Conservation (phyloP, 2,113 vertebrate species). For the Phycodurus eques region DNA sequence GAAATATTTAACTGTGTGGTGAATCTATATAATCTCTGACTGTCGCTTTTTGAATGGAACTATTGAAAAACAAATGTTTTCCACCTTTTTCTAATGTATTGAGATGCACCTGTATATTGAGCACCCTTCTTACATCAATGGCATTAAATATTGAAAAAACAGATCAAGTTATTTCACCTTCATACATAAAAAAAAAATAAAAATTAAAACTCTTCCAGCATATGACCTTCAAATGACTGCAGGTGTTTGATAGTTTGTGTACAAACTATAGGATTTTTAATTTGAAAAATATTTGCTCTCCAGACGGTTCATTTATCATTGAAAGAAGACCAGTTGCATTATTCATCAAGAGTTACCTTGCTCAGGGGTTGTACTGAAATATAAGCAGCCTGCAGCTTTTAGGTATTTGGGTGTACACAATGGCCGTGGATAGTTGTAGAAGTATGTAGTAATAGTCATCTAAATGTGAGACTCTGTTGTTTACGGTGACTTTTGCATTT, state of each 20-base stretch:
- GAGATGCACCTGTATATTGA: too few species aligned
- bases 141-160: background rate
- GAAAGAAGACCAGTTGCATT: slow-evolving; percentile 27
- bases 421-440: background rate
- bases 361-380: slow-evolving; percentile 8
- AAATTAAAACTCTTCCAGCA: slow-evolving; percentile 16
- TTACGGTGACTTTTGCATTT: background rate
- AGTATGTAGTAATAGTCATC: background rate
- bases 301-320: slow-evolving; percentile 43
- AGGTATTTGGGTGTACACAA: background rate
- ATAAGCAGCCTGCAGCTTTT: background rate
- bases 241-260: slow-evolving; percentile 30
- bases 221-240: slow-evolving; percentile 30
- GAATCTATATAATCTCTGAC: too few species aligned
- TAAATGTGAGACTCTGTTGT: background rate
- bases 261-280: slow-evolving; percentile 31
- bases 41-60: too few species aligned
- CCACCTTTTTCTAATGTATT: too few species aligned
- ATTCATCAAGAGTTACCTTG: slow-evolving; percentile 26
- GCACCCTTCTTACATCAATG: background rate
- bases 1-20: too few species aligned
- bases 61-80: too few species aligned
- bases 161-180: slow-evolving; percentile 7
- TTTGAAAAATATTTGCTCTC: slow-evolving; percentile 36
- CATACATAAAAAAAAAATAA: background rate